A percentile compares a stretch with the other conserved stretches of the same genome.
Conservation (phyloP, 2,113 vertebrate species). For the Caranx melampygus region DNA sequence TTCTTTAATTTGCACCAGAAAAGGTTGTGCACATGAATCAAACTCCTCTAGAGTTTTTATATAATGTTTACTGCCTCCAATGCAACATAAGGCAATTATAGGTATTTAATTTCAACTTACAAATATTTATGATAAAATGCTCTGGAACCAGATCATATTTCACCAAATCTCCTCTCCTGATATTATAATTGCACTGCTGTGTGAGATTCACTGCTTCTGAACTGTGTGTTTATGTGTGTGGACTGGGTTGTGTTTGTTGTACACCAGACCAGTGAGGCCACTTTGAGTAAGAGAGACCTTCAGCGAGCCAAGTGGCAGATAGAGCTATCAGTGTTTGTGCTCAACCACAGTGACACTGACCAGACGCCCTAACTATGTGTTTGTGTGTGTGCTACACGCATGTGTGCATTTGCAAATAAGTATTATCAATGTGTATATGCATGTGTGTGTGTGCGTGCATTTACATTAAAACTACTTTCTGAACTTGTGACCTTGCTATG, state of each 20-base stretch:
- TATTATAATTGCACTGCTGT: not conserved
- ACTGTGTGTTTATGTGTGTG: constrained; percentile 3
- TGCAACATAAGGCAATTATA: too few species aligned
- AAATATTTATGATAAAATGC: too few species aligned
- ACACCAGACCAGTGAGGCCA: constrained; percentile 14
- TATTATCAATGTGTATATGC: constrained; percentile 28
- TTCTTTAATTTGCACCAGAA: not conserved
- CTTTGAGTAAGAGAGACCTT: constrained; percentile 9
- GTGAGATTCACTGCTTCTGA: not conserved
- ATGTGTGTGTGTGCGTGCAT: not conserved
- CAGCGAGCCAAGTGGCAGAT: not conserved
- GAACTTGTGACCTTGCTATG: constrained; percentile 61
- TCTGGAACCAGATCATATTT: too few species aligned
- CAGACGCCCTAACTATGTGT: constrained; percentile 39
- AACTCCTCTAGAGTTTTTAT: too few species aligned
- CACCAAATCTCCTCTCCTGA: not conserved
- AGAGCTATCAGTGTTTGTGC: constrained; percentile 40
- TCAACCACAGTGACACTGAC: constrained; percentile 31
- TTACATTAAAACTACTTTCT: constrained; percentile 15
- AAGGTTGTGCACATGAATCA: too few species aligned
- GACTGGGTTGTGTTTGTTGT: not conserved
- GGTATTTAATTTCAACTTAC: too few species aligned
- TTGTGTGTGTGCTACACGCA: not conserved
- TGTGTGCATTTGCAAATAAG: constrained; percentile 7
- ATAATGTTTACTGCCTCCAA: too few species aligned